These are phyloP conservation scores for Syrista parreyssii DNA, from an alignment of 2,888 invertebrate genomes.

Conservation along the genomic window DNA sequence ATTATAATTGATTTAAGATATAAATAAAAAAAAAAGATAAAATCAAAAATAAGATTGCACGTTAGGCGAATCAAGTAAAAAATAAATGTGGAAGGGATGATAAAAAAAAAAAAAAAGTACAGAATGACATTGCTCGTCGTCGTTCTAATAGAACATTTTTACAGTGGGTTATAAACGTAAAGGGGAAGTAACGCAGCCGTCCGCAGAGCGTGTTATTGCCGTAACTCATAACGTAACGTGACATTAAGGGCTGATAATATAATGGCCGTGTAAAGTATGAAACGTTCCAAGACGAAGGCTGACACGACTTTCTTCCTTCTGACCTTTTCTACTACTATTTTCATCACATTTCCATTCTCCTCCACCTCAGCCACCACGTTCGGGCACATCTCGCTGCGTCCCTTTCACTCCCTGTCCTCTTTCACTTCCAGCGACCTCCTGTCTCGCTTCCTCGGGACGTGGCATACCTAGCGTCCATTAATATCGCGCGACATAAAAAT, in stretches of 20 bases:
- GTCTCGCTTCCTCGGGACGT: not conserved
- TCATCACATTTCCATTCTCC: slow-evolving; percentile 20
- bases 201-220: slow-evolving; percentile 30
- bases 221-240: slow-evolving; percentile 38
- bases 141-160: slow-evolving; percentile 40
- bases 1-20: not conserved
- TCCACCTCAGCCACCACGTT: not conserved
- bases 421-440: not conserved
- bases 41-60: not conserved
- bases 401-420: not conserved
- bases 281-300: slow-evolving; percentile 33
- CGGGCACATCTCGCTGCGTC: not conserved
- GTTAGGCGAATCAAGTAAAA: not conserved
- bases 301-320: slow-evolving; percentile 17
- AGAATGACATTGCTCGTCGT: not conserved
- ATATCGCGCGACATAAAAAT: slow-evolving; percentile 4
- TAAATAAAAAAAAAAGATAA: not conserved
- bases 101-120: not conserved
- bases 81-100: not conserved
- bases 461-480: not conserved
- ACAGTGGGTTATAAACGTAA: slow-evolving; percentile 33
- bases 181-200: slow-evolving; percentile 28
- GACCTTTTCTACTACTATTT: slow-evolving; percentile 34
- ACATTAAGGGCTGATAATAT: slow-evolving; percentile 46
- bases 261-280: slow-evolving; percentile 43